phyloP scores from a whole-genome alignment of 1,140 invertebrate genomes.

The Solen grandis region DNA sequence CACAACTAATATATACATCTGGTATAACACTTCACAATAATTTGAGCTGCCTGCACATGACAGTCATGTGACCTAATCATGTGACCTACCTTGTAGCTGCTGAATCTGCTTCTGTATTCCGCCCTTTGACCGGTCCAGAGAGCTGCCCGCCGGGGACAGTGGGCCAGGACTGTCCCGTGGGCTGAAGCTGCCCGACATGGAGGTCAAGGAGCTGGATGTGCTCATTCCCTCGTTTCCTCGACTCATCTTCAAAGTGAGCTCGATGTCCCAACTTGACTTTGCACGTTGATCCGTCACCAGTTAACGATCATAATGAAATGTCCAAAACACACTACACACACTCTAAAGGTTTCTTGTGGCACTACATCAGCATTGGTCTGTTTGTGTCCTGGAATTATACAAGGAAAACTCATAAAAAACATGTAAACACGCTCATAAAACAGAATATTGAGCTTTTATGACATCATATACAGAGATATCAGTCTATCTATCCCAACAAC shows the following conservation, averaged over 20 bases:
- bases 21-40: no score
- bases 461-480: no score
- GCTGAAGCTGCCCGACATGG: constrained; percentile 45
- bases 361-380: constrained; percentile 11
- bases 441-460: no score
- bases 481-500: no score
- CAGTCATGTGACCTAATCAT: no score
- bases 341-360: background rate
- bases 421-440: no score
- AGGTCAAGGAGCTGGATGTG: constrained; percentile 38
- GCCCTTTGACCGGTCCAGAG: background rate
- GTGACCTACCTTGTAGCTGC: constrained; percentile 52
- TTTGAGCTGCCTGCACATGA: no score
- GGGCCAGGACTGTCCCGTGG: constrained; percentile 55
- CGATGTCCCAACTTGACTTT: constrained; percentile 27
- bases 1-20: no score
- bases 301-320: constrained; percentile 31
- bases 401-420: no score
- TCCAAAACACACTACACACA: constrained; percentile 51
- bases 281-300: constrained; percentile 20
- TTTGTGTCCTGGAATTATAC: background rate
- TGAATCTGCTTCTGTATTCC: constrained; percentile 57
- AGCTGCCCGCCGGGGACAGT: constrained; percentile 29
- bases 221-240: constrained; percentile 39
- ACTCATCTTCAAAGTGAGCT: constrained; percentile 37